Base-by-base conservation (phyloP, 2,797 vertebrate species). In the Xiphophorus birchmanni region DNA sequence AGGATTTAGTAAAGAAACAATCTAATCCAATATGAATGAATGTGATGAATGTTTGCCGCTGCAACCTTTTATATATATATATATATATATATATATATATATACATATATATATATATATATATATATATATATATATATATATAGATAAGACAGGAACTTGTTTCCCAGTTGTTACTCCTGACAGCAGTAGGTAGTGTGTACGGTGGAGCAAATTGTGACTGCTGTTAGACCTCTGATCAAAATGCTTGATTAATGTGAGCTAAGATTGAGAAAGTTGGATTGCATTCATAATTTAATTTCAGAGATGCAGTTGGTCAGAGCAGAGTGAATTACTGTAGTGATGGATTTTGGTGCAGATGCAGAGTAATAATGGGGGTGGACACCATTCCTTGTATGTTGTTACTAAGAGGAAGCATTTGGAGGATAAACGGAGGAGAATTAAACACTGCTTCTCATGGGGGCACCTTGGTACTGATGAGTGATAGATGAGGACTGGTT, bases 231-330 rank as follows among this genome's bases (percentile, higher is more conserved):
- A 47, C 56, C 3, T 2, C 73, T 54, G 29, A 73, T 44, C 32
- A 79, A 60, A 35, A n/a, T 81, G 45, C 58, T n/a, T 40, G 72
- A 82, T 80, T 80, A 73, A 83, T 81, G 44, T 32, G 58, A 71
- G 60, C 47, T 78, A 26, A 40, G 79, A 48, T 60, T 32, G 37
- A 72, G n/a, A 79, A 60, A 75, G 44, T 71, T 35, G 52, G 52
- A 73, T 78, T 56, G 10, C 26, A 45, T 73, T 58, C 32, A 63
- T 44, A 13, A 65, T 80, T 80, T 82, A 67, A 80, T 71, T 82
- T 77, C 7, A 60, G 45, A 75, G 60, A 82, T 74, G 80, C 44
- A 54, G 71, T 10, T 77, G 42, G 69, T 71, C 63, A 75, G 58
- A 74, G 82, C 29, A 32, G 17, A 71, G 15, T 44, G 10, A 67